Evolutionary conservation across 2,888 invertebrate genomes (phyloP).

Genomic region (Lasioglossum pauxillum): DNA sequence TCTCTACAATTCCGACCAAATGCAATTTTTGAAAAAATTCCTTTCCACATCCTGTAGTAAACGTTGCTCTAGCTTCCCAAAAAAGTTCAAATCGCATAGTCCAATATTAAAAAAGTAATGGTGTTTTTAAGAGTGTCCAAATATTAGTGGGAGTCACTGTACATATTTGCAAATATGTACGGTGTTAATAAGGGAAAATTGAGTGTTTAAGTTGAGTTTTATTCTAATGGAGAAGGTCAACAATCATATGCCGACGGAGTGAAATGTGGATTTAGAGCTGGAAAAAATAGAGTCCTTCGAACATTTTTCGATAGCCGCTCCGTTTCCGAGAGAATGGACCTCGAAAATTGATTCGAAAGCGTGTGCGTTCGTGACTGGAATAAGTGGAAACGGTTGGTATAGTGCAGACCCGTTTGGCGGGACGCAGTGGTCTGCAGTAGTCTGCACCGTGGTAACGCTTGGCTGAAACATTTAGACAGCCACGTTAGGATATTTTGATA

Average conservation of each 20-base stretch:
- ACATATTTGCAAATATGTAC: too few relatives aligned
- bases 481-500: background rate
- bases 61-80: too few relatives aligned
- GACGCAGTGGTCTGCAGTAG: constrained; percentile 1
- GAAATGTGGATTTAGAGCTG: background rate
- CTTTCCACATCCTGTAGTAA: too few relatives aligned
- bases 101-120: too few relatives aligned
- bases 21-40: too few relatives aligned
- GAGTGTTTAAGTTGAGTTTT: background rate
- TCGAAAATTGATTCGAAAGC: background rate
- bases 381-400: constrained; percentile 6
- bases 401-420: background rate
- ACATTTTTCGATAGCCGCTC: constrained; percentile 1
- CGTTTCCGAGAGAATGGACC: background rate
- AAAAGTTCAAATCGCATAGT: too few relatives aligned
- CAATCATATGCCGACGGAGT: background rate
- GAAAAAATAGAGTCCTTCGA: background rate
- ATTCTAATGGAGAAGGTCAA: background rate
- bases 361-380: constrained; percentile 6
- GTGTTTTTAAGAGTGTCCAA: too few relatives aligned
- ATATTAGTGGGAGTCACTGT: too few relatives aligned
- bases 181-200: background rate
- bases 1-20: too few relatives aligned
- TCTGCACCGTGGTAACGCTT: too few relatives aligned
- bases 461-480: background rate